phyloP scores from a whole-genome alignment of 2,888 invertebrate genomes.

The Tortricodes alternella region DNA sequence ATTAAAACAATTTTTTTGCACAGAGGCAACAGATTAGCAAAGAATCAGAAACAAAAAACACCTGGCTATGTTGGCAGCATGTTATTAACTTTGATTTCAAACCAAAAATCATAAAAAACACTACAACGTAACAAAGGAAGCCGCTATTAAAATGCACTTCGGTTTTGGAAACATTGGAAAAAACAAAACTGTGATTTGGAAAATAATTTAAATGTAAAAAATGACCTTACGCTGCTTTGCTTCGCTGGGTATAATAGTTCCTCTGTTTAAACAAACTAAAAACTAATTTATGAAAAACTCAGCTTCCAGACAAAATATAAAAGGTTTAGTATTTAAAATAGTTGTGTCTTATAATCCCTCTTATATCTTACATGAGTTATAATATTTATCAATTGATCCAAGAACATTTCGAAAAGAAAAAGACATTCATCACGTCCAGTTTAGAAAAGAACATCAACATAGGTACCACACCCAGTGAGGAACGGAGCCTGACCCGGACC shows the following conservation, averaged over 20 bases:
- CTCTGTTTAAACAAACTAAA: conserved; percentile 22
- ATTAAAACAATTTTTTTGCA: conserved; percentile 10
- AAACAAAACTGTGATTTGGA: conserved; percentile 35
- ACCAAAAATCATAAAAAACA: conserved; percentile 45
- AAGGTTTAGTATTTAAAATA: too few species aligned
- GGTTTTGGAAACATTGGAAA: conserved; percentile 45
- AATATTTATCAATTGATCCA: too few species aligned
- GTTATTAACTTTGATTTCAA: conserved; percentile 42
- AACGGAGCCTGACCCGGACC: too few species aligned
- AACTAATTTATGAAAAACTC: too few species aligned
- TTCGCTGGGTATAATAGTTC: conserved; percentile 13
- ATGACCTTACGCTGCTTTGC: conserved; percentile 17
- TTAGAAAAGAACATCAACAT: too few species aligned
- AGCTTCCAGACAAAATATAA: too few species aligned
- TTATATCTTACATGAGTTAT: too few species aligned
- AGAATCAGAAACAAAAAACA: not conserved
- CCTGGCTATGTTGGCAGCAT: conserved; percentile 8
- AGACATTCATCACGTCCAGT: too few species aligned
- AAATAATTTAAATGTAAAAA: conserved; percentile 24
- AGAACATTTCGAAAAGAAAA: too few species aligned
- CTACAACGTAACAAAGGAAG: conserved; percentile 51
- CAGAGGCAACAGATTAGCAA: conserved; percentile 7
- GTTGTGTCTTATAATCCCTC: too few species aligned
- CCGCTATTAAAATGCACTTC: conserved; percentile 65
- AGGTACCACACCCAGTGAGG: too few species aligned